phyloP scores from a whole-genome alignment of 2,797 vertebrate species.

The Gymnodraco acuticeps region DNA sequence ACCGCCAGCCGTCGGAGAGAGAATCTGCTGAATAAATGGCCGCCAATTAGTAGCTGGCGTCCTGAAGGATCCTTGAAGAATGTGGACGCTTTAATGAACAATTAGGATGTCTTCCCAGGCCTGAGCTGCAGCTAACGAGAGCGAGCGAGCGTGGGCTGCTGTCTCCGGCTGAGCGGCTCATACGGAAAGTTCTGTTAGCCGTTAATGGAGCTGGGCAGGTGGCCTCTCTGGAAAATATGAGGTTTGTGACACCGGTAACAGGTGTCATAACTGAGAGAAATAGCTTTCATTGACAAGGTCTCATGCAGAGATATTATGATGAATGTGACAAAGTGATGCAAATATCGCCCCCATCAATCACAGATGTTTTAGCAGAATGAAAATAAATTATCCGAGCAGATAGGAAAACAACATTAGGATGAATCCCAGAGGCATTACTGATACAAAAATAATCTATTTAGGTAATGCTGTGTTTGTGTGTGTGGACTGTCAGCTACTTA shows the following conservation, averaged over 20 bases:
- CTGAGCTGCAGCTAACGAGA: slow-evolving; percentile 56
- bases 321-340: slow-evolving; percentile 44
- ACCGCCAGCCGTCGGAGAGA: slow-evolving; percentile 54
- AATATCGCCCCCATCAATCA: slow-evolving; percentile 38
- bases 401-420: slow-evolving; percentile 35
- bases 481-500: slow-evolving; percentile 17
- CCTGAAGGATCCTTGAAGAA: slow-evolving; percentile 78
- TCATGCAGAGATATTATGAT: slow-evolving; percentile 58
- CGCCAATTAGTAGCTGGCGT: slow-evolving; percentile 76
- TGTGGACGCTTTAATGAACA: slow-evolving; percentile 76
- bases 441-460: slow-evolving; percentile 9
- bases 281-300: slow-evolving; percentile 50
- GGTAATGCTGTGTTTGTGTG: slow-evolving; percentile 13
- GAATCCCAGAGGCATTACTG: slow-evolving; percentile 21
- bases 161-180: slow-evolving; percentile 51
- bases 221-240: slow-evolving; percentile 49
- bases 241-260: slow-evolving; percentile 53
- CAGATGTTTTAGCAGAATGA: slow-evolving; percentile 32
- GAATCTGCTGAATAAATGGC: slow-evolving; percentile 77
- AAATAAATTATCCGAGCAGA: slow-evolving; percentile 45
- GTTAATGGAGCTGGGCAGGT: slow-evolving; percentile 62
- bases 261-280: slow-evolving; percentile 68
- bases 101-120: slow-evolving; percentile 74
- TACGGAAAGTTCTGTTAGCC: slow-evolving; percentile 58
- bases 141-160: slow-evolving; percentile 48